phyloP scores from a whole-genome alignment of 2,113 vertebrate genomes.

The Pionites leucogaster region DNA sequence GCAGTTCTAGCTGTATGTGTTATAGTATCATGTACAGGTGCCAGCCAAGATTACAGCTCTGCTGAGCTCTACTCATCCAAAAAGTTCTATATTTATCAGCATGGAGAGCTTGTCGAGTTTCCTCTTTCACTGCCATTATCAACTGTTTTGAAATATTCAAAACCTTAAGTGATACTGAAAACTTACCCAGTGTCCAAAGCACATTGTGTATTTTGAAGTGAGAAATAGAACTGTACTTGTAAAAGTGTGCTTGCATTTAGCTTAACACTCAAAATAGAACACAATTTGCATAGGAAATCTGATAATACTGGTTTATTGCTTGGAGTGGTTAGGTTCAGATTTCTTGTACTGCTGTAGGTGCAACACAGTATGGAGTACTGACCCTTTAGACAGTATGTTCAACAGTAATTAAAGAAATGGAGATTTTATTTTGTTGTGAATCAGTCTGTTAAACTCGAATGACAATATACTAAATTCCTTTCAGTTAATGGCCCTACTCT shows the following conservation, averaged over 20 bases:
- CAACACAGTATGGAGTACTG: neutral
- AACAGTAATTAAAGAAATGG: slow-evolving; percentile 17
- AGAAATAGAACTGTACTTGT: slow-evolving; percentile 45
- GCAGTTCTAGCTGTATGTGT: slow-evolving; percentile 57
- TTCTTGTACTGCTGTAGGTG: neutral
- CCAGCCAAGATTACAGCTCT: slow-evolving; percentile 48
- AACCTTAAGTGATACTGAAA: slow-evolving; percentile 56
- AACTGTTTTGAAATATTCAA: slow-evolving; percentile 65
- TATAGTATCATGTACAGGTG: slow-evolving; percentile 57
- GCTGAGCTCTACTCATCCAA: slow-evolving; percentile 44
- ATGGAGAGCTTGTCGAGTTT: slow-evolving; percentile 24
- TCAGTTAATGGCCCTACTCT: slow-evolving; percentile 73
- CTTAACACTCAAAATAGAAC: slow-evolving; percentile 28
- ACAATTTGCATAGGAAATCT: neutral
- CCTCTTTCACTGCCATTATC: slow-evolving; percentile 37
- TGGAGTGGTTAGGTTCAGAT: neutral
- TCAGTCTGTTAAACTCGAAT: slow-evolving; percentile 20
- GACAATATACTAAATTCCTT: slow-evolving; percentile 42
- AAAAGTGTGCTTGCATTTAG: slow-evolving; percentile 33
- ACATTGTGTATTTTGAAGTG: slow-evolving; percentile 54
- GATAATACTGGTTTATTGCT: neutral
- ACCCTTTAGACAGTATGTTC: neutral
- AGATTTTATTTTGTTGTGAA: slow-evolving; percentile 28
- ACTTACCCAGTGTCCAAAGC: slow-evolving; percentile 29
- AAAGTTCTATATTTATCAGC: slow-evolving; percentile 52